Conservation (phyloP, 2,113 vertebrate genomes). For the Urocynchramus pylzowi region DNA sequence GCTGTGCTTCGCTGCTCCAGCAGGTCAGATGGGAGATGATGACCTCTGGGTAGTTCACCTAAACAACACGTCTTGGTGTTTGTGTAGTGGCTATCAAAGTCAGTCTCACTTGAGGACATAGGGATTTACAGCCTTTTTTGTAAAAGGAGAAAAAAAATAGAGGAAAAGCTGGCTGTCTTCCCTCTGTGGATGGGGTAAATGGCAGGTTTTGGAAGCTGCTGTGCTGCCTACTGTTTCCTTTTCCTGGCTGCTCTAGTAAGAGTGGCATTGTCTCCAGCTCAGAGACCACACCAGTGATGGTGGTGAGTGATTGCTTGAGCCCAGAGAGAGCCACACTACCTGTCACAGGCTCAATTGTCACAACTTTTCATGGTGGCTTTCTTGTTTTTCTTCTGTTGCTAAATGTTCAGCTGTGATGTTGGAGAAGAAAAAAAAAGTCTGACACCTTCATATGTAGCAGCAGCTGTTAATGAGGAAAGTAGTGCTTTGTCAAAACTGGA, state of each 20-base stretch:
- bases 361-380: background rate
- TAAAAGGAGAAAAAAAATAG: background rate
- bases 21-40: background rate
- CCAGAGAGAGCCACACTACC: background rate
- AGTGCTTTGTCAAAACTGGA: background rate
- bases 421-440: background rate
- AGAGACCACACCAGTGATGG: background rate
- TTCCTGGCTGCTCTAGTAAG: background rate
- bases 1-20: background rate
- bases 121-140: background rate
- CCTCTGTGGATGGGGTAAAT: background rate
- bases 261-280: background rate
- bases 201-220: background rate
- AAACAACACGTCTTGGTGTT: background rate
- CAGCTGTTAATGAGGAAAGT: background rate
- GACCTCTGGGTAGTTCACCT: background rate
- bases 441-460: accelerated
- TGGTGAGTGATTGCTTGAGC: background rate
- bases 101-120: background rate
- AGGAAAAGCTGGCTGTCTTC: background rate
- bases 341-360: background rate
- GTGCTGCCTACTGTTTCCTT: background rate
- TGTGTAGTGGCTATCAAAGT: background rate
- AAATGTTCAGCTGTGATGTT: background rate
- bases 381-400: background rate